phyloP scores from a whole-genome alignment of 2,888 invertebrate genomes.

The Galerucella nymphaeae region DNA sequence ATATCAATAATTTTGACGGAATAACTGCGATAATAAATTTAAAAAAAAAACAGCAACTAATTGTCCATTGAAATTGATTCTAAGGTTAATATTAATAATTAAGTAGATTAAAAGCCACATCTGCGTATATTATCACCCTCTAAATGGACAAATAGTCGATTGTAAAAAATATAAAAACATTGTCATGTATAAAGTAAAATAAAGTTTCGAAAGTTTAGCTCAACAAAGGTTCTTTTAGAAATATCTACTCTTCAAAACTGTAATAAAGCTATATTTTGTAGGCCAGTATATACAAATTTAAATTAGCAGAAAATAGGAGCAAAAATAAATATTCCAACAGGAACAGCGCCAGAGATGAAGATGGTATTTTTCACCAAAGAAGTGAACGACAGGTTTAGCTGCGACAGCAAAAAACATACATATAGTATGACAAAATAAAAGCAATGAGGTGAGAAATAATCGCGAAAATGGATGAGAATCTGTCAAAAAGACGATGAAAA shows the following conservation, averaged over 20 bases:
- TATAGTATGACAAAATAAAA: too few relatives aligned
- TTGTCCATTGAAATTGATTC: not conserved
- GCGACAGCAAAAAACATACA: too few relatives aligned
- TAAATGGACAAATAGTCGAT: not conserved
- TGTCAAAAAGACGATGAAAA: too few relatives aligned
- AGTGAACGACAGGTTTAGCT: too few relatives aligned
- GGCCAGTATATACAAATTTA: not conserved
- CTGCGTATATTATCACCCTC: not conserved
- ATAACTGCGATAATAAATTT: too few relatives aligned
- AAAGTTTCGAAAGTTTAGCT: constrained; percentile 21
- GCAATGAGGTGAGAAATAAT: too few relatives aligned
- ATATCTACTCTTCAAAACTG: too few relatives aligned
- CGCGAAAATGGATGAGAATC: too few relatives aligned
- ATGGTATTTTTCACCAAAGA: too few relatives aligned
- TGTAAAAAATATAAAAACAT: constrained; percentile 9
- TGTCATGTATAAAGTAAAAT: constrained; percentile 21
- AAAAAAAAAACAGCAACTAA: not conserved
- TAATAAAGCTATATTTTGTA: not conserved
- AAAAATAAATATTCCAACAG: too few relatives aligned
- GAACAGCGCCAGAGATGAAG: too few relatives aligned
- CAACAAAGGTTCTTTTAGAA: constrained; percentile 19
- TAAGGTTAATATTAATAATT: not conserved
- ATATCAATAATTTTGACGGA: constrained; percentile 18
- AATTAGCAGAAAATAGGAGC: not conserved
- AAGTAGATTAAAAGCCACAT: not conserved